Evolutionary conservation across 2,113 vertebrate species (phyloP), one percentile per base, ranked within the genome.

Genomic region (Excalfactoria chinensis): DNA sequence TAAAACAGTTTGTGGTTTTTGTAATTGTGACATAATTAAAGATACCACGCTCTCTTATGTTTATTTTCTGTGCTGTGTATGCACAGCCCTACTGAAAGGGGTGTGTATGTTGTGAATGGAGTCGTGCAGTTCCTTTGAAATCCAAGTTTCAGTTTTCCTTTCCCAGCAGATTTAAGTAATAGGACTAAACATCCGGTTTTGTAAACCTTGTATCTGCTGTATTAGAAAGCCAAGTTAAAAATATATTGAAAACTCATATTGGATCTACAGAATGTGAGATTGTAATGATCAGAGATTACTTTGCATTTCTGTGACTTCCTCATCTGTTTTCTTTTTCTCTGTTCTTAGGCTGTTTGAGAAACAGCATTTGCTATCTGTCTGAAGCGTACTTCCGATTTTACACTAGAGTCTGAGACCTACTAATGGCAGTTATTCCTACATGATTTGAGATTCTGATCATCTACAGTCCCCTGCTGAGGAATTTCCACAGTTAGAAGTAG

Each of bases 401-500:
- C n/a, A 9, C 10, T 43, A 15, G 30, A 78, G 40, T 82, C n/a
- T 55, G 41, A 76, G 63, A 41, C 8, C 7, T 77, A n/a, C 44
- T n/a, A 69, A 4, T 51, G 41, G 15, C 10, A 79, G 58, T 79
- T 66, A 9, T 86, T 89, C 32, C 49, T 85, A 17, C 6, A 1
- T 63, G 13, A 35, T 32, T 84, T 89, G 67, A 32, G 30, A 51
- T 87, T 93, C 59, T 63, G 26, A 6, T 85, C 3, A 1, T 44
- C 28, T 87, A 8, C 32, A 82, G 34, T 72, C 51, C 25, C 13
- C 55, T 67, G 32, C 66, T 46, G 56, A 62, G 53, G 70, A 64
- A 70, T 89, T 90, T 87, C 83, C 13, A 14, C 34, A 73, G 59
- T 93, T 92, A 56, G 0, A 96, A 89, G 55, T 92, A 56, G 0